These are phyloP conservation scores for Gephyroberyx darwinii DNA, from an alignment of 2,797 vertebrate genomes.

Conservation along the genomic window DNA sequence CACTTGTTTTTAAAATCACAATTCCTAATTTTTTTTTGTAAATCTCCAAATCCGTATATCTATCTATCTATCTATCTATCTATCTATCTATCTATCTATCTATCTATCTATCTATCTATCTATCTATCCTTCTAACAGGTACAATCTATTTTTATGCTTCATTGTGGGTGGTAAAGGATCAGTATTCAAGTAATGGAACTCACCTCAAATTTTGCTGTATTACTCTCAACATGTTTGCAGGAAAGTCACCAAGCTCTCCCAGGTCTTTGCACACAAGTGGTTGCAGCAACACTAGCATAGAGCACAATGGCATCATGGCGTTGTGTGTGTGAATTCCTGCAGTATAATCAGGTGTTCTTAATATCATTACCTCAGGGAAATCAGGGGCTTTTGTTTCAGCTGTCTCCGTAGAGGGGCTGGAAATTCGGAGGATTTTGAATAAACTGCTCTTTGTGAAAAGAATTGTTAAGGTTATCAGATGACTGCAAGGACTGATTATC, in stretches of 20 bases:
- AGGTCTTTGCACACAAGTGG: neutral
- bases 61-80: no score
- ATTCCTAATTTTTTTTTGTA: no score
- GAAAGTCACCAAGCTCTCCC: constrained; percentile 19
- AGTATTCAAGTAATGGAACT: constrained; percentile 6
- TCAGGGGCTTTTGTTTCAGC: constrained; percentile 62
- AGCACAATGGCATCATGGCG: neutral
- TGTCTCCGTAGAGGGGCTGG: constrained; percentile 23
- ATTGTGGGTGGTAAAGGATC: neutral
- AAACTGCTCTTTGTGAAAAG: constrained; percentile 59
- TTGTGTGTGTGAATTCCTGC: constrained; percentile 44
- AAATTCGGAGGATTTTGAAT: constrained; percentile 56
- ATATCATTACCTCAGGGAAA: constrained; percentile 71
- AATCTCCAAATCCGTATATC: no score
- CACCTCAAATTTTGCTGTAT: neutral
- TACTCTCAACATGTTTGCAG: constrained; percentile 6
- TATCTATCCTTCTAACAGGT: neutral
- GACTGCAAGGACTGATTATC: constrained; percentile 69
- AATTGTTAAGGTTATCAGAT: constrained; percentile 71
- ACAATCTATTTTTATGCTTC: neutral
- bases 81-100: neutral
- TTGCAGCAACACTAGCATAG: neutral
- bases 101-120: neutral
- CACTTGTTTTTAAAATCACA: no score
- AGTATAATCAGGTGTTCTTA: constrained; percentile 49